Evolutionary conservation across 2,113 vertebrate genomes (phyloP).

Genomic region (Melozone crissalis): DNA sequence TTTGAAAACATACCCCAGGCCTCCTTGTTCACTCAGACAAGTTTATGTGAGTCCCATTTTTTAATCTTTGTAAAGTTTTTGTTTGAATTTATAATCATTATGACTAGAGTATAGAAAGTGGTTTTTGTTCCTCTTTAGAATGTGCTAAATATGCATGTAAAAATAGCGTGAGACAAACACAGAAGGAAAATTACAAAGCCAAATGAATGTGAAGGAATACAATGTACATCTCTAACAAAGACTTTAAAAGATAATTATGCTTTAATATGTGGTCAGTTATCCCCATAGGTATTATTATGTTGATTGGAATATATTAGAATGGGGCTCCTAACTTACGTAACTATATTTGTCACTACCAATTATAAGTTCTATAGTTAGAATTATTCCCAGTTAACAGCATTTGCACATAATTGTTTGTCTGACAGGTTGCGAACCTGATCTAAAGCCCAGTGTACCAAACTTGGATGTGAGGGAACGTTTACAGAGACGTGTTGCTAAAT

Average conservation of each 20-base stretch:
- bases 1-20: background rate
- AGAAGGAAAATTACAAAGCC: background rate
- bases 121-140: background rate
- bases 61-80: background rate
- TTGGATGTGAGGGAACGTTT: background rate
- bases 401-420: background rate
- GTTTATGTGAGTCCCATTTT: background rate
- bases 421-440: background rate
- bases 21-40: background rate
- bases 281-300: background rate
- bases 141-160: background rate
- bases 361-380: background rate
- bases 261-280: background rate
- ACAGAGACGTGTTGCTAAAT: background rate
- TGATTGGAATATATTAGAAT: background rate
- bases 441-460: background rate
- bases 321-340: background rate
- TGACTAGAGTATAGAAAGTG: background rate
- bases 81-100: constrained; percentile 4
- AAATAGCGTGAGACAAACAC: background rate
- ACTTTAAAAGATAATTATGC: background rate
- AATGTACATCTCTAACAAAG: background rate
- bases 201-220: background rate
- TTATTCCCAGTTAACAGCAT: background rate
- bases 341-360: background rate